Conservation (phyloP, 2,797 vertebrate genomes). For the Babyrousa celebensis region DNA sequence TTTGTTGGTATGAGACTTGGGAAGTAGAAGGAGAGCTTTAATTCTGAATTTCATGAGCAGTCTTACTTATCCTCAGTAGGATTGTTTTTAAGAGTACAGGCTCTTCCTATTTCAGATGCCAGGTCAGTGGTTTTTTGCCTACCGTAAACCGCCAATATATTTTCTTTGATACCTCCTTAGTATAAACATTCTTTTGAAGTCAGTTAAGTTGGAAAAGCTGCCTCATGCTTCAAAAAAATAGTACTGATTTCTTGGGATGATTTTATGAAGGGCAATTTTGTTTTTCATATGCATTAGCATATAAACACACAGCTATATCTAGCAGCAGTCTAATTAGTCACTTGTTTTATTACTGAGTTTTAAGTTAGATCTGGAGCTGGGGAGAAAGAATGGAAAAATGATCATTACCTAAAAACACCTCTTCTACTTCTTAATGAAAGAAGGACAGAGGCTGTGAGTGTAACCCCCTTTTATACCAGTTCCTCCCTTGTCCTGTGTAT, state of each 20-base stretch:
- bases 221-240: neutral
- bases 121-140: neutral
- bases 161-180: neutral
- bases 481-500: neutral
- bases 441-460: fast-evolving
- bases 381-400: neutral
- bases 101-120: neutral
- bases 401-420: neutral
- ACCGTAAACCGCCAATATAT: neutral
- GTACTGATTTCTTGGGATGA: neutral
- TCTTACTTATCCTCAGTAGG: neutral
- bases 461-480: neutral
- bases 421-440: neutral
- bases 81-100: neutral
- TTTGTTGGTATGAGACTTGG: neutral
- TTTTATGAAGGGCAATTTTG: constrained; percentile 1
- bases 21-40: neutral
- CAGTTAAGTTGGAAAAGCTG: constrained; percentile 14
- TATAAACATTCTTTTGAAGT: constrained; percentile 28
- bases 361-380: neutral
- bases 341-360: neutral
- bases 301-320: neutral
- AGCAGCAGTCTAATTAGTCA: neutral
- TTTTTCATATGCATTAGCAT: neutral
- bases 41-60: constrained; percentile 33